phyloP scores from a whole-genome alignment of 2,113 vertebrate genomes.

The Pollachius pollachius region DNA sequence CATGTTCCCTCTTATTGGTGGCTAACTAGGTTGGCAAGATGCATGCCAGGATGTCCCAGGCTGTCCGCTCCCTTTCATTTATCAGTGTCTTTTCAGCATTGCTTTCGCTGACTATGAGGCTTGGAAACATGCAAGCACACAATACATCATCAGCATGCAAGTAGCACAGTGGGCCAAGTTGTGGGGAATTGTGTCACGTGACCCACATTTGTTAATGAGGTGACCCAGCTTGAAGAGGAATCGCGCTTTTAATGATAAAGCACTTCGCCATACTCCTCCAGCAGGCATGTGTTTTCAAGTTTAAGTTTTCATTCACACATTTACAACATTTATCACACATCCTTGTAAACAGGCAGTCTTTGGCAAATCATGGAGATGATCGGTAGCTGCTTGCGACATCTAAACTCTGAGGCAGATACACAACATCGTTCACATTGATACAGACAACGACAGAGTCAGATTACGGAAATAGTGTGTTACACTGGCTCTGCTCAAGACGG shows the following conservation, averaged over 20 bases:
- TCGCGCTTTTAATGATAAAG: constrained; percentile 19
- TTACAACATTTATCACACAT: no score
- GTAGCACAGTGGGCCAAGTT: not conserved
- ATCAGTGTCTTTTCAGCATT: constrained; percentile 53
- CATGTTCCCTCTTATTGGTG: not conserved
- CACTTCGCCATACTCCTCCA: not conserved
- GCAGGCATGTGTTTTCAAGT: no score
- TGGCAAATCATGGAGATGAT: no score
- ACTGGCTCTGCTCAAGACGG: no score
- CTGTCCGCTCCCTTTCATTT: constrained; percentile 43
- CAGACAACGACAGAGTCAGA: no score
- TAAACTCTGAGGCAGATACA: no score
- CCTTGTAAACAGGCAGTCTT: no score
- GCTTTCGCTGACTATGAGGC: constrained; percentile 62
- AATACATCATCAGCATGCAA: constrained; percentile 53
- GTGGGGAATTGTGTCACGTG: constrained; percentile 20
- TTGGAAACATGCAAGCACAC: constrained; percentile 46
- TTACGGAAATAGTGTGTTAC: no score
- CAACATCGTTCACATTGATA: no score
- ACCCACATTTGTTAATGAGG: constrained; percentile 53
- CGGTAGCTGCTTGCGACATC: no score
- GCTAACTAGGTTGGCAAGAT: constrained; percentile 40
- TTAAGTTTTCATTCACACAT: no score
- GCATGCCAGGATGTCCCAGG: not conserved
- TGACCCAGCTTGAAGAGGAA: constrained; percentile 40